Evolutionary conservation across 2,888 invertebrate species (phyloP), one percentile per base, ranked within the genome.

Genomic region (Drosophila helvetica): DNA sequence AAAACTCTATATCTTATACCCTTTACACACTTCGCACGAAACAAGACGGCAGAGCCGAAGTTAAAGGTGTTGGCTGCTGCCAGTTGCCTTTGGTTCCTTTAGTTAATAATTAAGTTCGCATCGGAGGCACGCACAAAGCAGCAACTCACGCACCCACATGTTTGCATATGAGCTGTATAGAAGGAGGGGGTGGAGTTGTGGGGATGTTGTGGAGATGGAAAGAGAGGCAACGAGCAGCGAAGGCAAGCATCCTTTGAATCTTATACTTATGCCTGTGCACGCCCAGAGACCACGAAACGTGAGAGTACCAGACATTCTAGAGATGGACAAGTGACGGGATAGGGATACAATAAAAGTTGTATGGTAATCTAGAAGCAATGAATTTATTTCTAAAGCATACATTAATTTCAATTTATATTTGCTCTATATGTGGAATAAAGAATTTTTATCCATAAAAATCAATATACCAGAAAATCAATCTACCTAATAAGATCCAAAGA

Each of bases 91-190:
- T 78, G 77, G 75, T 60, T 60, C 61, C 67, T 65, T 72, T 86
- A 76, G 80, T 88, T 86, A 86, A 86, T 86, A 86, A 86, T 86
- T 88, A 78, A 86, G 85, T 86, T 86, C 84, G 76, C 74, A 88
- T 77, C 76, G 67, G 55, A 86, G 79, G 79, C 87, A 88, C 89
- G 88, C 84, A 84, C 75, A 67, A 54, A 54, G 54, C 53, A 50
- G 53, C 45, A 63, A 56, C 48, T 42, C 25, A 48, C 50, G 33
- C 45, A 48, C 42, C 53, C 61, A 63, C 48, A 43, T 47, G 56
- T 30, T 62, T 53, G 54, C 48, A 22, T n/a, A 61, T 8, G 46
- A n/a, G 30, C 18, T 61, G 10, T 7, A 18, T 6, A 19, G 22
- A 22, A 50, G 5, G 45, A 30, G 30, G 0, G 30, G 3, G 30